Conservation (phyloP, 2,113 vertebrate genomes). For the Anarrhichthys ocellatus region DNA sequence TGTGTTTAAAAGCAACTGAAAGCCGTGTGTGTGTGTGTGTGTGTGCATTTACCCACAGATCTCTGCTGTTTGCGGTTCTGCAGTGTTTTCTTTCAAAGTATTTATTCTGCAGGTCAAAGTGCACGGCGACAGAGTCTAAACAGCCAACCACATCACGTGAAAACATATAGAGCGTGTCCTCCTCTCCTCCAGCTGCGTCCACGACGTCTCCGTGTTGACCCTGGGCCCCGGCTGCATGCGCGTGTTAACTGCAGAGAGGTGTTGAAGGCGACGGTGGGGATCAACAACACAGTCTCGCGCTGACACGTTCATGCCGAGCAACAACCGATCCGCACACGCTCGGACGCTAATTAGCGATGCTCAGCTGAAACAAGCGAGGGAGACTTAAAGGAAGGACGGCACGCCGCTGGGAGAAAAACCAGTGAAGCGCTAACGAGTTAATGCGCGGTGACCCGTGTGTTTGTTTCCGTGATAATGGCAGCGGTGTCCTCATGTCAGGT, state of each 20-base stretch:
- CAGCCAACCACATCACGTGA: neutral
- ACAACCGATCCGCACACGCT: constrained; percentile 3
- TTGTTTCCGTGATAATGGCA: neutral
- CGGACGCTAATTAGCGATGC: constrained; percentile 30
- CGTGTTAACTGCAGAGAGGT: constrained; percentile 9
- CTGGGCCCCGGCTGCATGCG: neutral
- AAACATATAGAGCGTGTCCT: neutral
- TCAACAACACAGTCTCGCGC: constrained; percentile 23
- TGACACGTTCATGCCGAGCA: constrained; percentile 23
- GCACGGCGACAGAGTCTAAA: neutral
- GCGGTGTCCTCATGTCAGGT: neutral
- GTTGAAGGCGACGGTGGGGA: neutral
- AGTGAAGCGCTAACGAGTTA: neutral
- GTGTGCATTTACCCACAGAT: neutral
- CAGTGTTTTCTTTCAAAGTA: neutral
- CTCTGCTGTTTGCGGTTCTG: constrained; percentile 1
- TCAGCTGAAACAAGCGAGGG: constrained; percentile 19
- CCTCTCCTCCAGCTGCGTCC: neutral
- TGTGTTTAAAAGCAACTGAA: neutral
- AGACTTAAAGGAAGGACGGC: neutral
- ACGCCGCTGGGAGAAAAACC: neutral
- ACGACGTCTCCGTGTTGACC: neutral
- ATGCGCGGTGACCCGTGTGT: neutral
- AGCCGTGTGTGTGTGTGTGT: neutral
- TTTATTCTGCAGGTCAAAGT: neutral